These are phyloP conservation scores for Pseudocheirus occidentalis DNA, from an alignment of 2,797 vertebrate genomes.

Conservation along the genomic window DNA sequence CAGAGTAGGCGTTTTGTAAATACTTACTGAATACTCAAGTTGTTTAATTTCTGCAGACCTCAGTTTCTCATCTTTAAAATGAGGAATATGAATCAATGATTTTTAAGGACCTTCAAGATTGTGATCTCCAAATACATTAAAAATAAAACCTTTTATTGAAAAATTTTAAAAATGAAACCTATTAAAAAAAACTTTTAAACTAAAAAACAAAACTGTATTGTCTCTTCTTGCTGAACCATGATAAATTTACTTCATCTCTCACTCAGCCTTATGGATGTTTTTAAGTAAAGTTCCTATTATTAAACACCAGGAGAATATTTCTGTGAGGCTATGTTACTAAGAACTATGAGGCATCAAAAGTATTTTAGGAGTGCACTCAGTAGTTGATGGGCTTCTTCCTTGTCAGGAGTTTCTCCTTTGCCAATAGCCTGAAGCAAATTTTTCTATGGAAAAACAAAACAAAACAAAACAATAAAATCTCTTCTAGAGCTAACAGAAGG, in stretches of 20 bases:
- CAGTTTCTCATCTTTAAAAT: neutral
- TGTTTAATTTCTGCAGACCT: neutral
- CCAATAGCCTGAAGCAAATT: neutral
- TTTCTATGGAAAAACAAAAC: neutral
- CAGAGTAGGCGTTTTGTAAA: neutral
- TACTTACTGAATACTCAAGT: neutral
- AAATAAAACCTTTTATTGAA: neutral
- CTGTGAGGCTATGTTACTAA: neutral
- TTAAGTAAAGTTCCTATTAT: neutral
- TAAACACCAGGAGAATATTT: neutral
- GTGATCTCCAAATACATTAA: neutral
- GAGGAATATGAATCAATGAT: neutral
- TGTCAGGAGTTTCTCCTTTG: neutral
- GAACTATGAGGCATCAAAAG: neutral
- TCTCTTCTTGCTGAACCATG: neutral
- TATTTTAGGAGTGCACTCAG: neutral
- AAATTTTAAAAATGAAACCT: neutral
- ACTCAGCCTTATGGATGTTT: neutral
- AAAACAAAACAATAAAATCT: neutral
- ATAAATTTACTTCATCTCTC: neutral
- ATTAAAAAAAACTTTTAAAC: neutral
- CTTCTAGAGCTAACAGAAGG: neutral
- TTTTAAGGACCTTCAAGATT: neutral
- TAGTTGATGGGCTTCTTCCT: neutral
- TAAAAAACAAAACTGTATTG: neutral